phyloP scores from a whole-genome alignment of 2,888 invertebrate species.

The Megastigmus dorsalis region DNA sequence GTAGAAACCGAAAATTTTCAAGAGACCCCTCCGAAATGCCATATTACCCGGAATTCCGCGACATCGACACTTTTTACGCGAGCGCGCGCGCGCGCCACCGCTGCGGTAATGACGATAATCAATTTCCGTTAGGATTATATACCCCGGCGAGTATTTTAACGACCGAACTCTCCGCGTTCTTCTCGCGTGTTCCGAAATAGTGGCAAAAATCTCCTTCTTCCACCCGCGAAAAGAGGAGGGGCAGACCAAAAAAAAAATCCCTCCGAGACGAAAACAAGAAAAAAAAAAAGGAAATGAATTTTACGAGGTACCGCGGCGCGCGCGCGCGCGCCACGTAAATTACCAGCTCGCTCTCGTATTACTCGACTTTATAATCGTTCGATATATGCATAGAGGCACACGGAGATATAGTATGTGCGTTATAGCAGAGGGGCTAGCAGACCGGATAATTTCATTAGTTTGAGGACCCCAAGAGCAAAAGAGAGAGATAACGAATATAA shows the following conservation, averaged over 20 bases:
- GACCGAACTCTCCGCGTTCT: too few species aligned
- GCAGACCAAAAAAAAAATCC: not conserved
- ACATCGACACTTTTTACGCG: not conserved
- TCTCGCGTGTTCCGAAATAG: too few species aligned
- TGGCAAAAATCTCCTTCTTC: not conserved
- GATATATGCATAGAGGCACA: constrained; percentile 11
- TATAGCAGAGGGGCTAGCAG: constrained; percentile 67
- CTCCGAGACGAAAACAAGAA: not conserved
- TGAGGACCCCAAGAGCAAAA: constrained; percentile 57
- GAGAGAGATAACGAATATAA: constrained; percentile 31
- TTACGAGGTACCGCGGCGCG: not conserved
- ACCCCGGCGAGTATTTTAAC: not conserved
- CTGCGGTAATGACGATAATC: constrained; percentile 19
- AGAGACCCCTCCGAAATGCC: too few species aligned
- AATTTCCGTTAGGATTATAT: not conserved
- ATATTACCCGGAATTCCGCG: too few species aligned
- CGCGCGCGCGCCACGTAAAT: not conserved
- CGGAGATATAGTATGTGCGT: too few species aligned
- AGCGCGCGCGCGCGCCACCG: not conserved
- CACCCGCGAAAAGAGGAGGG: not conserved
- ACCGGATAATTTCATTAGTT: constrained; percentile 73
- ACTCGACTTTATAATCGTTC: constrained; percentile 21
- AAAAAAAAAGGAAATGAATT: not conserved
- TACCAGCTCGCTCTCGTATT: not conserved
- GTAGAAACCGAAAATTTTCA: too few species aligned